Conservation (phyloP, 2,888 invertebrate genomes). For the Drosophila nr. perissopoda region DNA sequence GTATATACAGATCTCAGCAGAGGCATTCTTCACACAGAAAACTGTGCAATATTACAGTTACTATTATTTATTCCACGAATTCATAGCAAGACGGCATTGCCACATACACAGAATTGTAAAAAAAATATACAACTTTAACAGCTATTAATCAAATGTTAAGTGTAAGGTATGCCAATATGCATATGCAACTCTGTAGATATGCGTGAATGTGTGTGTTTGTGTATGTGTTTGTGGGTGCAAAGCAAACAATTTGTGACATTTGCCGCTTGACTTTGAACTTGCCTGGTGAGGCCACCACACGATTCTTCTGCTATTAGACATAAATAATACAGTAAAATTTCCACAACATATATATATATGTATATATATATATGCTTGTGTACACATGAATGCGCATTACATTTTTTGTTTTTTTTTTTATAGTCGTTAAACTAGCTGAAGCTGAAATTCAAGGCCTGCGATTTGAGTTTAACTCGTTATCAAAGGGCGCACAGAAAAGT, state of each 20-base stretch:
- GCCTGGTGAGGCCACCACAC: constrained; percentile 17
- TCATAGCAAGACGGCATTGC: constrained; percentile 12
- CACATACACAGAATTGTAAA: constrained; percentile 21
- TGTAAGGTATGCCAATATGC: background rate
- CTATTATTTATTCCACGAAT: background rate
- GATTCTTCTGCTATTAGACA: background rate
- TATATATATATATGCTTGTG: background rate
- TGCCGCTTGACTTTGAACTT: constrained; percentile 69
- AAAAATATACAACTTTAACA: constrained; percentile 31
- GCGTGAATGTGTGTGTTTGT: background rate
- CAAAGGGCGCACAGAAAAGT: constrained; percentile 32
- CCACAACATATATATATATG: constrained; percentile 21
- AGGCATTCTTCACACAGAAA: constrained; percentile 9
- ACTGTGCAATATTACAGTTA: constrained; percentile 27
- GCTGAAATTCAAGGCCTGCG: constrained; percentile 42
- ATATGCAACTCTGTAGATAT: constrained; percentile 6
- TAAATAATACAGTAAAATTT: constrained; percentile 32
- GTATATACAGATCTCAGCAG: constrained; percentile 14
- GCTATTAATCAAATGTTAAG: constrained; percentile 10
- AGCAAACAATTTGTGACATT: constrained; percentile 57
- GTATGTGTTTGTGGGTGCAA: constrained; percentile 14
- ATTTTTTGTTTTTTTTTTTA: constrained; percentile 5
- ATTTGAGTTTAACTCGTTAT: constrained; percentile 47
- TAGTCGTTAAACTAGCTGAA: constrained; percentile 15
- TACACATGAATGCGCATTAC: constrained; percentile 24